A percentile compares a stretch with the other conserved stretches of the same genome.
These are phyloP conservation scores for Amphipyra tragopoginis DNA, from an alignment of 2,888 invertebrate genomes.

Conservation along the genomic window DNA sequence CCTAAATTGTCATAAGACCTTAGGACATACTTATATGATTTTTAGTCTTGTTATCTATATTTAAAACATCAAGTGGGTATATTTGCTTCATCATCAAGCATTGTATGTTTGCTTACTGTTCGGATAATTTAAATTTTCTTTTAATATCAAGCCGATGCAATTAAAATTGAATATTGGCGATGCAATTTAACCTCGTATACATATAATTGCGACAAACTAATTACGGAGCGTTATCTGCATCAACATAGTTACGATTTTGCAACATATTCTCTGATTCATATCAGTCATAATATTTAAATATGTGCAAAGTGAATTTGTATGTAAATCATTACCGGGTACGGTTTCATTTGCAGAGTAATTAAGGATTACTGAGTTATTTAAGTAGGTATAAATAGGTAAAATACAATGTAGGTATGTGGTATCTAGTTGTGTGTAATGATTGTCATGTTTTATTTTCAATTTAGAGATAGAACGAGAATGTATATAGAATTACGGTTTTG, in stretches of 20 bases:
- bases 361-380: slow-evolving; percentile 25
- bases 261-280: slow-evolving; percentile 43
- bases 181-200: slow-evolving; percentile 21
- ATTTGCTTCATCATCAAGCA: too few relatives aligned
- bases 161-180: slow-evolving; percentile 31
- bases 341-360: slow-evolving; percentile 41
- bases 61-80: too few relatives aligned
- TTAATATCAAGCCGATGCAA: slow-evolving; percentile 29
- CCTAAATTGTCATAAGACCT: too few relatives aligned
- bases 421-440: too few relatives aligned
- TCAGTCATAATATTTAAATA: slow-evolving; percentile 45
- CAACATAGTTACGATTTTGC: slow-evolving; percentile 34
- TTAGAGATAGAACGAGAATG: too few relatives aligned
- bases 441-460: too few relatives aligned
- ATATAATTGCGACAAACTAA: slow-evolving; percentile 35
- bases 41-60: too few relatives aligned
- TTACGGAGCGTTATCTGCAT: slow-evolving; percentile 47
- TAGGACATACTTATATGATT: too few relatives aligned
- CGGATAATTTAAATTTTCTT: not conserved
- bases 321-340: slow-evolving; percentile 26
- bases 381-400: not conserved
- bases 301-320: slow-evolving; percentile 32
- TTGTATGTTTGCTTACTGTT: too few relatives aligned
- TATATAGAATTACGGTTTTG: too few relatives aligned
- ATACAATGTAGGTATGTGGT: too few relatives aligned